phyloP scores from a whole-genome alignment of 1,140 invertebrate species.

The Danaus melanippus region DNA sequence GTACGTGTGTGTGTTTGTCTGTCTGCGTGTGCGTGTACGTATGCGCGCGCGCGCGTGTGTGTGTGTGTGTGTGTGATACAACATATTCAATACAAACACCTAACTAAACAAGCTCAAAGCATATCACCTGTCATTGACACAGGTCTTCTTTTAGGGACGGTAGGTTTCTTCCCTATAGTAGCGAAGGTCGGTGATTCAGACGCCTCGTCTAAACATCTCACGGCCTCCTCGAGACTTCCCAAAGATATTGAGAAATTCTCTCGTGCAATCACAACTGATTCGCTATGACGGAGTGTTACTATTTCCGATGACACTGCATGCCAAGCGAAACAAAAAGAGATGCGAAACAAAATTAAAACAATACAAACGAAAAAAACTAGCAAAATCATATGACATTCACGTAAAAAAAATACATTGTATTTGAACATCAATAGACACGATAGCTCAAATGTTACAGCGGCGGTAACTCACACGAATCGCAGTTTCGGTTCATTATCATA shows the following conservation, averaged over 20 bases:
- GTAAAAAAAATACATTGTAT: too few species aligned
- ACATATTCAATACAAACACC: slow-evolving; percentile 5
- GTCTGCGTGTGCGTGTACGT: too few species aligned
- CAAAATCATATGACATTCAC: too few species aligned
- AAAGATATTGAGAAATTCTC: slow-evolving; percentile 64
- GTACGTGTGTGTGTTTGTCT: too few species aligned
- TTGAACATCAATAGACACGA: too few species aligned
- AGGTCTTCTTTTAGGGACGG: slow-evolving; percentile 71
- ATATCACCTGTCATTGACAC: slow-evolving; percentile 62
- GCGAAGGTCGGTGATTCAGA: slow-evolving; percentile 52
- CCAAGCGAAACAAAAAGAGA: slow-evolving; percentile 35
- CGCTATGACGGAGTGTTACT: slow-evolving; percentile 52
- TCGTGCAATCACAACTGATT: slow-evolving; percentile 48
- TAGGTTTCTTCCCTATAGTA: slow-evolving; percentile 65
- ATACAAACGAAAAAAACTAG: too few species aligned
- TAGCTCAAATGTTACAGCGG: too few species aligned
- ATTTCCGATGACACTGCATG: slow-evolving; percentile 62
- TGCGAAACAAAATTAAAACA: slow-evolving; percentile 14
- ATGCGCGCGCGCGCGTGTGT: too few species aligned
- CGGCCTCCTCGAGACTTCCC: slow-evolving; percentile 64
- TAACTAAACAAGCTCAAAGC: neutral
- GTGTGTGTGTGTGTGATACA: neutral
- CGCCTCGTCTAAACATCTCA: slow-evolving; percentile 55
- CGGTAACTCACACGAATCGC: too few species aligned
- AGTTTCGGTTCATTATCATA: too few species aligned